These are phyloP conservation scores for Brotogeris chrysoptera DNA, from an alignment of 2,797 vertebrate species.

Conservation along the genomic window DNA sequence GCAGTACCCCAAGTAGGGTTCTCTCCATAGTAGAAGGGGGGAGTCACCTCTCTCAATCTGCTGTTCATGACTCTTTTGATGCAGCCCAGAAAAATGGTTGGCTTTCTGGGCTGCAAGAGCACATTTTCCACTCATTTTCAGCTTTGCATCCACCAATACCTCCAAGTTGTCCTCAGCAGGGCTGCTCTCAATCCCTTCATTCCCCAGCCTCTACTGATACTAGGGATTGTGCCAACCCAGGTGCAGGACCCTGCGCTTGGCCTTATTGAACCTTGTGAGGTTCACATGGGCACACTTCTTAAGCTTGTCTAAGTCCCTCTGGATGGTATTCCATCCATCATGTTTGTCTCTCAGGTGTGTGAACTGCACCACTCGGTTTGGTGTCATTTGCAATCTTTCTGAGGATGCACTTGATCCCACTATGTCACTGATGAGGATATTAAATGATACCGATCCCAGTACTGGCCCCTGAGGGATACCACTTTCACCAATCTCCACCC, in stretches of 20 bases:
- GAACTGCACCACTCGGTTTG: background rate
- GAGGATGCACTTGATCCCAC: background rate
- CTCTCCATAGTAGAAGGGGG: background rate
- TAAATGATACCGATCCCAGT: background rate
- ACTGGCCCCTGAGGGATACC: background rate
- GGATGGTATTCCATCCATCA: background rate
- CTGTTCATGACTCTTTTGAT: background rate
- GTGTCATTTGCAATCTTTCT: background rate
- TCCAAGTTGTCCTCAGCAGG: background rate
- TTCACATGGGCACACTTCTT: background rate
- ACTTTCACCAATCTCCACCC: background rate
- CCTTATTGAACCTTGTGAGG: background rate
- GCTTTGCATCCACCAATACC: background rate
- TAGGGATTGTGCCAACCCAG: background rate
- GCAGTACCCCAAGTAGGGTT: background rate
- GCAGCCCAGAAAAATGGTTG: background rate
- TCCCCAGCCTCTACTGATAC: background rate
- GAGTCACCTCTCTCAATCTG: background rate
- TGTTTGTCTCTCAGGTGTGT: background rate
- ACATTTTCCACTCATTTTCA: background rate
- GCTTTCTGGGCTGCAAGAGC: background rate
- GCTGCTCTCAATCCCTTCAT: background rate
- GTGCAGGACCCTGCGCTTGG: background rate
- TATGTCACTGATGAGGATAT: background rate
- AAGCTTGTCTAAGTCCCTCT: background rate